These are phyloP conservation scores for Ochropleura leucogaster DNA, from an alignment of 2,888 invertebrate species.

Conservation along the genomic window DNA sequence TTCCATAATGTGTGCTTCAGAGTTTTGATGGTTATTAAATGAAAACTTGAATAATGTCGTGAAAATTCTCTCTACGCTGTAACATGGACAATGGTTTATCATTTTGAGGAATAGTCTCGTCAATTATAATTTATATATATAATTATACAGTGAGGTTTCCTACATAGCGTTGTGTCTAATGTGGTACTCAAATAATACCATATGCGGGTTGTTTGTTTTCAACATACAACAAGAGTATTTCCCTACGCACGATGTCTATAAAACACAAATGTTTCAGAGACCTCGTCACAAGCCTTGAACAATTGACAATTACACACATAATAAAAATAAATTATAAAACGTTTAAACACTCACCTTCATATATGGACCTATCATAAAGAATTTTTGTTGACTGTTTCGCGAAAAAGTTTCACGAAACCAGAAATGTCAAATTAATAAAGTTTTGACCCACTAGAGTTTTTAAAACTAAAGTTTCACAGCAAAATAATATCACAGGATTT, in stretches of 20 bases:
- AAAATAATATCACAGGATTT: conserved; percentile 85
- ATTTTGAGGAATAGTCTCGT: background rate
- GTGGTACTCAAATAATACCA: conserved; percentile 34
- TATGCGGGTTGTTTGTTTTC: conserved; percentile 13
- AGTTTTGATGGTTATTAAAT: background rate
- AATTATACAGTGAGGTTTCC: conserved; percentile 1
- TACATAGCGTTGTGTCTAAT: conserved; percentile 19
- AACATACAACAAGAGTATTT: background rate
- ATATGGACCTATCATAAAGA: conserved; percentile 90
- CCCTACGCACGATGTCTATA: conserved; percentile 8
- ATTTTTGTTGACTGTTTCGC: conserved; percentile 84
- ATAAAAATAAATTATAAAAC: conserved; percentile 60
- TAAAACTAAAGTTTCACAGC: conserved; percentile 81
- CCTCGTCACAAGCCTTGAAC: conserved; percentile 42
- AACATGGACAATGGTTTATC: background rate
- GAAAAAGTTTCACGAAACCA: conserved; percentile 88
- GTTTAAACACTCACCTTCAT: conserved; percentile 86
- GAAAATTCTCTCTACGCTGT: background rate
- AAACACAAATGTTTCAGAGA: conserved; percentile 39
- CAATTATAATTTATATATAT: too few species aligned
- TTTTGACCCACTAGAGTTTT: conserved; percentile 67
- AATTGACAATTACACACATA: conserved; percentile 14
- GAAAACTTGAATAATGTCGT: background rate
- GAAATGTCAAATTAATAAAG: conserved; percentile 64
- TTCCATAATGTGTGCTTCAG: background rate